Conservation (phyloP, 2,888 invertebrate species). For the Cecidostiba fungosa region DNA sequence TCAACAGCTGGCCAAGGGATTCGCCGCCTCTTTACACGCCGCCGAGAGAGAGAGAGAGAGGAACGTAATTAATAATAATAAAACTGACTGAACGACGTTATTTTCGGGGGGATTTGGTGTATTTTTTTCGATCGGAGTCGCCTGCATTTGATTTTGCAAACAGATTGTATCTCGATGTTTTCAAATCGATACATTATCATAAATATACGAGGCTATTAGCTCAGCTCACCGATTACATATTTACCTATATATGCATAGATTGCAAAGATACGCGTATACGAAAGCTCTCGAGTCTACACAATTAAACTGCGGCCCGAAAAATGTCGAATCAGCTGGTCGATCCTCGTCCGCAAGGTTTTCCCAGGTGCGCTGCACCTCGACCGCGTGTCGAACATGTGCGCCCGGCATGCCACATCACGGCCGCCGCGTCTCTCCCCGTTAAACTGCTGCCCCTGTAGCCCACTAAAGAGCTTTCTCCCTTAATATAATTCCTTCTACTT, state of each 20-base stretch:
- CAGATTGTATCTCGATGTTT: too few species aligned
- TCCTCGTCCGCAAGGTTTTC: not conserved
- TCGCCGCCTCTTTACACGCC: constrained; percentile 4
- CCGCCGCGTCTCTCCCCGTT: not conserved
- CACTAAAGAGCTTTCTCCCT: not conserved
- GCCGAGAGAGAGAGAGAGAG: not conserved
- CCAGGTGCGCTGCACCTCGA: constrained; percentile 44
- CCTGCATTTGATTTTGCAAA: too few species aligned
- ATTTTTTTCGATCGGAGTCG: too few species aligned
- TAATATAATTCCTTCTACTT: too few species aligned
- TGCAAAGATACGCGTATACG: not conserved
- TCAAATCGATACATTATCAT: too few species aligned
- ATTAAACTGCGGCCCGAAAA: not conserved
- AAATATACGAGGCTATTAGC: too few species aligned
- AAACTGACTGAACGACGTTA: not conserved
- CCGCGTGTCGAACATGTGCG: constrained; percentile 50
- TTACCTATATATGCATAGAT: not conserved
- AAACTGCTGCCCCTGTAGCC: constrained; percentile 2
- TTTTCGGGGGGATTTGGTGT: too few species aligned
- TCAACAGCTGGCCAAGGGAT: constrained; percentile 53
- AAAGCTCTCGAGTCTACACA: not conserved
- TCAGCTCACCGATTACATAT: too few species aligned
- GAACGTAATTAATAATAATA: constrained; percentile 3
- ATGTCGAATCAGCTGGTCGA: constrained; percentile 48
- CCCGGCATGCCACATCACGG: not conserved